Percentiles rank a stretch among this genome's conserved stretches.
phyloP scores from a whole-genome alignment of 2,797 vertebrate species.

The Poecilia velifera region DNA sequence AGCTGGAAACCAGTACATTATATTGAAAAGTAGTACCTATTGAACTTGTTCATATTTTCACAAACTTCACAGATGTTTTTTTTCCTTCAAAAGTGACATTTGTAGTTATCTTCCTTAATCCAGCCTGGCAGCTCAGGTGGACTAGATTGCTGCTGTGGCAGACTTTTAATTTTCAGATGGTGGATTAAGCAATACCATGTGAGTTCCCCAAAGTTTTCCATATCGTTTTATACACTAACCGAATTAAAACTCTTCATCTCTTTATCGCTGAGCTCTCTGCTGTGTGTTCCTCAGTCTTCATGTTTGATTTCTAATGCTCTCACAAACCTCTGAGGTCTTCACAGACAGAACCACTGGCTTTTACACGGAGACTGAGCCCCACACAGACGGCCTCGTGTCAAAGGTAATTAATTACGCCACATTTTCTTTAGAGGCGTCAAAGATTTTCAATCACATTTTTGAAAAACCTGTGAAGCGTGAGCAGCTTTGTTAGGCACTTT shows the following conservation, averaged over 20 bases:
- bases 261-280: neutral
- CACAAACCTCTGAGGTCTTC: neutral
- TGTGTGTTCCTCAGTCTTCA: neutral
- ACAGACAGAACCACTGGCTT: neutral
- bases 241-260: neutral
- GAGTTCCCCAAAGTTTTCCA: neutral
- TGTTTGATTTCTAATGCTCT: neutral
- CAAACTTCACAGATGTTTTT: neutral
- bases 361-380: neutral
- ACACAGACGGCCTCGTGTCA: neutral
- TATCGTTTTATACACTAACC: neutral
- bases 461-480: neutral
- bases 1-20: neutral
- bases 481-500: neutral
- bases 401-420: neutral
- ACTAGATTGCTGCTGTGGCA: neutral
- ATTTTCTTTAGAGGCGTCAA: neutral
- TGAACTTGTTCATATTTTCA: neutral
- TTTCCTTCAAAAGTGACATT: neutral
- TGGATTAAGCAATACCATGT: neutral
- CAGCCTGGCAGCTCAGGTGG: neutral
- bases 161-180: neutral
- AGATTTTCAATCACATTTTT: neutral
- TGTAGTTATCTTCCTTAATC: neutral
- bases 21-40: neutral